A percentile compares a stretch with the other conserved stretches of the same genome.
Conservation (phyloP, 2,888 invertebrate genomes). For the Drosophila nigritarsus region DNA sequence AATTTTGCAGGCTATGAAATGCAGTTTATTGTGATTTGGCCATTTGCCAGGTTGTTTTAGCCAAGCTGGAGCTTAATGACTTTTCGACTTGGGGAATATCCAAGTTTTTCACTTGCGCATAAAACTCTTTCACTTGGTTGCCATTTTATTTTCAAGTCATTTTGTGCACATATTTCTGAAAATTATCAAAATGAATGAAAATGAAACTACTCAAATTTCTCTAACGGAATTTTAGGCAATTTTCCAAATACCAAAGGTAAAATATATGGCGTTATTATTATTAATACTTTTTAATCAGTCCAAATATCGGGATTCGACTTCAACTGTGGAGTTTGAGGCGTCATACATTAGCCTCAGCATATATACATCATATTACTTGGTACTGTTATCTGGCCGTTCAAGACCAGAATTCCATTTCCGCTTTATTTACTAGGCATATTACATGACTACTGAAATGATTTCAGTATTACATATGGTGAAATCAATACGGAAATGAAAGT, state of each 20-base stretch:
- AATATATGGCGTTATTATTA: background rate
- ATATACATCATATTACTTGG: background rate
- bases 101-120: background rate
- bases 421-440: slow-evolving; percentile 4
- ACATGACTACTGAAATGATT: slow-evolving; percentile 14
- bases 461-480: slow-evolving; percentile 22
- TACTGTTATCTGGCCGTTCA: background rate
- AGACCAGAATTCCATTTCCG: slow-evolving; percentile 33
- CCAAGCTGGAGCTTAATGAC: background rate
- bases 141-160: background rate
- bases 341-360: no score
- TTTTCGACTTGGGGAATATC: background rate
- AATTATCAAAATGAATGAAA: background rate
- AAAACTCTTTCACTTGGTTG: background rate
- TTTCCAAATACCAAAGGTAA: background rate
- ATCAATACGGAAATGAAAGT: slow-evolving; percentile 45
- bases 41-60: background rate
- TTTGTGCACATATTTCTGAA: background rate
- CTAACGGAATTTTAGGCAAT: background rate
- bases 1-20: slow-evolving; percentile 5
- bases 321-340: background rate
- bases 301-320: background rate
- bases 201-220: background rate
- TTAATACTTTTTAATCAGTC: background rate
- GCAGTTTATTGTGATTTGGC: background rate